A percentile compares a stretch with the other conserved stretches of the same genome.
Conservation (phyloP, 2,113 vertebrate species). For the Odontophorus gujanensis region DNA sequence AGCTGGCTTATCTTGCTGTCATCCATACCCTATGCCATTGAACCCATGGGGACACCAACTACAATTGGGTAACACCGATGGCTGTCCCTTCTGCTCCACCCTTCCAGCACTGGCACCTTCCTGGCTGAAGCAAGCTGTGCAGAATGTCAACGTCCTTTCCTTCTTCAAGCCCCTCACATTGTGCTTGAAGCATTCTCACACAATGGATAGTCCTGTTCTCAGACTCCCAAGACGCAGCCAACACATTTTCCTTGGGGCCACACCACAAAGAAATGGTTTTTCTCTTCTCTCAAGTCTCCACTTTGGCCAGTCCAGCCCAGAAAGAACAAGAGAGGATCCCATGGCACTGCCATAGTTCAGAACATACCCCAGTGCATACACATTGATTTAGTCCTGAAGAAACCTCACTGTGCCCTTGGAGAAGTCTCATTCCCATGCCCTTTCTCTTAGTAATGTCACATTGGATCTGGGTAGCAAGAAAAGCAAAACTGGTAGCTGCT, state of each 20-base stretch:
- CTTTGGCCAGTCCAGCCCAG: not conserved
- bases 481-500: not conserved
- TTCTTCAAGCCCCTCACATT: not conserved
- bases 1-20: not conserved
- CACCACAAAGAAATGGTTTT: not conserved
- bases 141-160: not conserved
- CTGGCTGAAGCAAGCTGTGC: not conserved
- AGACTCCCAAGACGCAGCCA: not conserved
- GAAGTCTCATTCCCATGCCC: not conserved
- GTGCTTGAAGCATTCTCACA: not conserved
- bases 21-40: rapidly evolving
- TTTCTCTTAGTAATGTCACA: constrained; percentile 18
- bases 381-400: not conserved
- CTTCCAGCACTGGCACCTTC: not conserved
- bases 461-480: not conserved
- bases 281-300: not conserved
- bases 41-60: not conserved
- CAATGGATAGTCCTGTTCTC: not conserved
- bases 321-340: not conserved
- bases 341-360: not conserved
- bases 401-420: not conserved
- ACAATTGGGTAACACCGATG: not conserved
- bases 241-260: not conserved
- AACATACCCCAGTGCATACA: not conserved
- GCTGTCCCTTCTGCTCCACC: not conserved